Conservation (phyloP, 2,113 vertebrate genomes). For the Ictalurus furcatus region DNA sequence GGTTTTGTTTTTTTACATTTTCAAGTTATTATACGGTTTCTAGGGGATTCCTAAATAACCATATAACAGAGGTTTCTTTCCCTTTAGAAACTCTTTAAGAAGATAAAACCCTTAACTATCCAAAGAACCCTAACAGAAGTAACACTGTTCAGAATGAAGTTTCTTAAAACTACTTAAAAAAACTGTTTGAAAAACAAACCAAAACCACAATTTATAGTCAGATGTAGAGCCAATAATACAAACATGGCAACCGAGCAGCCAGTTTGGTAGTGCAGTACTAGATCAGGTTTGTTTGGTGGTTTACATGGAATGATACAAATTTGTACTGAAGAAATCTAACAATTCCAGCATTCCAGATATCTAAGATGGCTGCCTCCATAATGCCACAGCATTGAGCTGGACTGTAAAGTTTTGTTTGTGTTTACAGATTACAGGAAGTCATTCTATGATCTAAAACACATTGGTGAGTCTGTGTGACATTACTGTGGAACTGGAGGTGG, state of each 20-base stretch:
- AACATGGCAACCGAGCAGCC: background rate
- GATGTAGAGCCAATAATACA: background rate
- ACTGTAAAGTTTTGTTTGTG: background rate
- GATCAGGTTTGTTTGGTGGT: background rate
- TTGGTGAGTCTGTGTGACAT: conserved; percentile 1
- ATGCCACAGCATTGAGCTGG: background rate
- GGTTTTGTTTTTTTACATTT: background rate
- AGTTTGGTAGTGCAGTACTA: background rate
- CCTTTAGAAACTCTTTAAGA: background rate
- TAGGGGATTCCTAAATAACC: background rate
- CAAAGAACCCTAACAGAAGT: background rate
- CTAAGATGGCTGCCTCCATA: background rate
- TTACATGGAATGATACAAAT: background rate
- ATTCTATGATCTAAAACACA: background rate
- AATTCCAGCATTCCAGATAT: background rate
- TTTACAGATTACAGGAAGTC: background rate
- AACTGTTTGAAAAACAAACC: background rate
- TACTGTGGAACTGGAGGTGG: background rate
- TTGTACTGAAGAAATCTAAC: background rate
- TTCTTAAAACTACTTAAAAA: background rate
- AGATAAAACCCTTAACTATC: background rate
- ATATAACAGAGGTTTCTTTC: background rate
- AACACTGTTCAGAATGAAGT: background rate
- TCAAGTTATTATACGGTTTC: conserved; percentile 17
- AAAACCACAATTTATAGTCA: background rate